phyloP scores from a whole-genome alignment of 2,888 invertebrate genomes.

The Chorisops tibialis region DNA sequence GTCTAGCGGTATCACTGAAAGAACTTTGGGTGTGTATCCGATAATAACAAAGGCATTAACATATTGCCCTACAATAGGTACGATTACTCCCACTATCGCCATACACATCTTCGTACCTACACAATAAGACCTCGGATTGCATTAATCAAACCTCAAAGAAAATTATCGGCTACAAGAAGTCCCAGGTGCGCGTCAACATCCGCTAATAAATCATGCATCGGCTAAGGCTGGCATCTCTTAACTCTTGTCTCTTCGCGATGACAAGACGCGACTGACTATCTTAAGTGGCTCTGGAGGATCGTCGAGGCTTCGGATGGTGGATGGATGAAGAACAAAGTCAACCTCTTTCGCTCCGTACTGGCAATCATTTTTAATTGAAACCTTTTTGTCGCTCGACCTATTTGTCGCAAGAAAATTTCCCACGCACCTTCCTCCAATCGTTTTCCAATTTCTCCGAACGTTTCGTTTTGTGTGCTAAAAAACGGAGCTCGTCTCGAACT shows the following conservation, averaged over 20 bases:
- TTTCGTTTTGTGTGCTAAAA: neutral
- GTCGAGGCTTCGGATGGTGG: neutral
- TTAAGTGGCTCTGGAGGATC: neutral
- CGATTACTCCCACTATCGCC: too few species aligned
- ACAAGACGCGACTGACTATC: neutral
- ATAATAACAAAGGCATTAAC: too few species aligned
- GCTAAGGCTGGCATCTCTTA: neutral
- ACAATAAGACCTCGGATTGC: too few species aligned
- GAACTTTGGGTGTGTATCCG: too few species aligned
- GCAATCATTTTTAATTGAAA: slow-evolving; percentile 25
- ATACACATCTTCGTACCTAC: too few species aligned
- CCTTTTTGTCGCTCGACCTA: slow-evolving; percentile 20
- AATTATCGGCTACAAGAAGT: neutral
- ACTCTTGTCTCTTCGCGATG: neutral
- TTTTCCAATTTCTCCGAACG: slow-evolving; percentile 19
- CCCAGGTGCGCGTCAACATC: slow-evolving; percentile 9
- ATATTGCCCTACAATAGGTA: too few species aligned
- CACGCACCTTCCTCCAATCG: slow-evolving; percentile 25
- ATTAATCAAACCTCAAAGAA: too few species aligned
- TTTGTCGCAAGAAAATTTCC: slow-evolving; percentile 22
- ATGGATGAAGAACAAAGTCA: slow-evolving; percentile 1
- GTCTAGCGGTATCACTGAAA: too few species aligned
- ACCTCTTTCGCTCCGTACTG: neutral
- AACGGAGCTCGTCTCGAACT: too few species aligned
- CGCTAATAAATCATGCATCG: slow-evolving; percentile 13